phyloP scores from a whole-genome alignment of 2,113 vertebrate species.

The Spizaetus ornatus region DNA sequence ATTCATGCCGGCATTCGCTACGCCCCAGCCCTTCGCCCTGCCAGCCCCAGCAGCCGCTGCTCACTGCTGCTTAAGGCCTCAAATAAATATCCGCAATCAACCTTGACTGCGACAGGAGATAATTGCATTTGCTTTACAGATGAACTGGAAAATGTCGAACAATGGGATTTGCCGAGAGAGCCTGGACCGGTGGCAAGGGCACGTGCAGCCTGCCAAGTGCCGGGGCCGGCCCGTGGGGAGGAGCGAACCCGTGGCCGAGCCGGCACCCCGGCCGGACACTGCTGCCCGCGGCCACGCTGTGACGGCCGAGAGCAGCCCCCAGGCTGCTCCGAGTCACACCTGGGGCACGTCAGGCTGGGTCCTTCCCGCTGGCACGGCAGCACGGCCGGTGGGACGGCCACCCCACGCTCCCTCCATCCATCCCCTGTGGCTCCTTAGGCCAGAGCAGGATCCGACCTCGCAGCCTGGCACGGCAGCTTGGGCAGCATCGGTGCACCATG shows the following conservation, averaged over 20 bases:
- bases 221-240: fast-evolving
- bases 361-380: neutral
- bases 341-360: neutral
- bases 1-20: neutral
- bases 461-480: fast-evolving
- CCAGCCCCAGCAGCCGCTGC: neutral
- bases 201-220: neutral
- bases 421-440: neutral
- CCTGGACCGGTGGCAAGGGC: neutral
- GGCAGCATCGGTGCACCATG: fast-evolving
- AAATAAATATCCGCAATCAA: neutral
- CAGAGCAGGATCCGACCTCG: fast-evolving
- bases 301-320: neutral
- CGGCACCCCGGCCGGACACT: fast-evolving
- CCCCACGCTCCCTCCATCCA: fast-evolving
- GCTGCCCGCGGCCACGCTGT: fast-evolving
- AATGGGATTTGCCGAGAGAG: neutral
- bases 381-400: fast-evolving
- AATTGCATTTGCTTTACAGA: constrained; percentile 57
- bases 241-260: fast-evolving
- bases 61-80: neutral
- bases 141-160: constrained; percentile 39
- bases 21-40: neutral
- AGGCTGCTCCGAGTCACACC: neutral
- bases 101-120: neutral